Conservation (phyloP, 2,888 invertebrate species). For the Agriopis marginaria region DNA sequence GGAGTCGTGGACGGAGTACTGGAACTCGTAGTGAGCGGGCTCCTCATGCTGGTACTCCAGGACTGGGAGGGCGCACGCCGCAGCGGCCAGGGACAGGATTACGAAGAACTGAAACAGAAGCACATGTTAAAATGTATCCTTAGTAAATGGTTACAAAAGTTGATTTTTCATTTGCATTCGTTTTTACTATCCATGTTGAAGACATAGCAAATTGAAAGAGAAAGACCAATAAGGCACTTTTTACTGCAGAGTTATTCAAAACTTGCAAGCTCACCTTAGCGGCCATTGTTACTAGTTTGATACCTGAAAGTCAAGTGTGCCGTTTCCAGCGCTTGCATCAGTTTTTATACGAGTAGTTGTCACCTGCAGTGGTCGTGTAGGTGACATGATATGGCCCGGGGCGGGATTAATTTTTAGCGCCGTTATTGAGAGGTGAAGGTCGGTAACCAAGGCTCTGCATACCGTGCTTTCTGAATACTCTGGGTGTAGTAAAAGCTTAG, state of each 20-base stretch:
- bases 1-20: conserved; percentile 77
- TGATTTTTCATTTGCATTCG: too few species aligned
- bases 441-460: conserved; percentile 30
- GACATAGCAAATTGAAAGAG: background rate
- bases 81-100: conserved; percentile 63
- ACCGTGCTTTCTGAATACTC: conserved; percentile 8
- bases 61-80: conserved; percentile 51
- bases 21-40: conserved; percentile 78
- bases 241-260: background rate
- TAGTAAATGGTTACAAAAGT: background rate
- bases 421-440: conserved; percentile 65
- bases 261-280: conserved; percentile 62
- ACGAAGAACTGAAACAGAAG: conserved; percentile 62
- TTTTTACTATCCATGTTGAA: background rate
- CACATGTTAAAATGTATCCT: background rate
- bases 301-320: conserved; percentile 66
- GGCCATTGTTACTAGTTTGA: conserved; percentile 72
- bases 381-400: conserved; percentile 50
- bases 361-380: conserved; percentile 50
- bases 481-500: conserved; percentile 7
- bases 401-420: conserved; percentile 54
- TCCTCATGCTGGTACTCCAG: conserved; percentile 66
- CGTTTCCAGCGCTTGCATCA: conserved; percentile 53
- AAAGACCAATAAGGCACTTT: background rate
- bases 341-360: conserved; percentile 68